Conservation (phyloP, 1,140 invertebrate genomes). For the Scaptomyza montana region DNA sequence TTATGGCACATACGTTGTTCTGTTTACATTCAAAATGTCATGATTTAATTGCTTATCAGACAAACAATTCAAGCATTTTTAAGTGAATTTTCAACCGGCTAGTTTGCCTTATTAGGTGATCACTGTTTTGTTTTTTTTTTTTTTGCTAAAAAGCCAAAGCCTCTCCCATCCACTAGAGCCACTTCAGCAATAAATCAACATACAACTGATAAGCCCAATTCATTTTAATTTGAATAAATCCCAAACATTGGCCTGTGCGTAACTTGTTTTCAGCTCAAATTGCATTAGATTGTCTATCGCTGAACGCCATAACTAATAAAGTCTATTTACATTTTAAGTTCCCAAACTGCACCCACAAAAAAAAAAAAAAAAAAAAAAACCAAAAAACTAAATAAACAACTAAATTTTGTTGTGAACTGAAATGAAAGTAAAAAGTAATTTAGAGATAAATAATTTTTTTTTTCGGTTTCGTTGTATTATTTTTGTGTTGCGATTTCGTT, state of each 20-base stretch:
- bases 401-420: background rate
- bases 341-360: slow-evolving; percentile 36
- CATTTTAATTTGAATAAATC: slow-evolving; percentile 51
- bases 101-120: background rate
- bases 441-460: slow-evolving; percentile 18
- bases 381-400: background rate
- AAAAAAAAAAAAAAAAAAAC: background rate
- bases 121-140: slow-evolving; percentile 28
- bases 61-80: too few relatives aligned
- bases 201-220: slow-evolving; percentile 48
- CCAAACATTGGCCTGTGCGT: slow-evolving; percentile 6
- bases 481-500: slow-evolving; percentile 23
- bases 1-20: too few relatives aligned
- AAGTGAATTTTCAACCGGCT: too few relatives aligned
- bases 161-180: slow-evolving; percentile 5
- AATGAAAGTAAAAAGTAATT: slow-evolving; percentile 35
- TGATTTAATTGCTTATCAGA: too few relatives aligned
- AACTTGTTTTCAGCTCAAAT: background rate
- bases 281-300: too few relatives aligned
- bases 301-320: slow-evolving; percentile 14
- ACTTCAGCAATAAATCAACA: slow-evolving; percentile 17
- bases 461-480: background rate
- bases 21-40: too few relatives aligned
- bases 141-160: slow-evolving; percentile 32
- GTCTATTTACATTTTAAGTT: slow-evolving; percentile 1